phyloP scores from a whole-genome alignment of 2,888 invertebrate genomes.

The Augochlorella aurata region DNA sequence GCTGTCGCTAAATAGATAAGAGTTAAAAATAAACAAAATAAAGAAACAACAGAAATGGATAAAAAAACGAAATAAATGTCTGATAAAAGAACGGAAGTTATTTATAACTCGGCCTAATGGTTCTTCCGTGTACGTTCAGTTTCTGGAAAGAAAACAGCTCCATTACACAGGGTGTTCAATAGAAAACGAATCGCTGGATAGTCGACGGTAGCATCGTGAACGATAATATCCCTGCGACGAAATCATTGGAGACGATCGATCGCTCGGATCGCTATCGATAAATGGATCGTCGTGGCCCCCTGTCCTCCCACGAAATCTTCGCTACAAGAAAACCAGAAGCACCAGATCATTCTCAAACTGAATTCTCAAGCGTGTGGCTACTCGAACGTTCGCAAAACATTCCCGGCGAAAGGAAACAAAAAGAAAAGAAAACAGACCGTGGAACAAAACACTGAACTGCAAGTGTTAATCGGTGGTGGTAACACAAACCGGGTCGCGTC shows the following conservation, averaged over 20 bases:
- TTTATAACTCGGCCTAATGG: too few species aligned
- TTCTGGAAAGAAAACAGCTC: background rate
- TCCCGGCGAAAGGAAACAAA: background rate
- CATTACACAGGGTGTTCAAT: background rate
- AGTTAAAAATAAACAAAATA: too few species aligned
- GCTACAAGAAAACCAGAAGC: constrained; percentile 1
- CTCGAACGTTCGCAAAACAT: constrained; percentile 16
- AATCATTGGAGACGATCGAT: background rate
- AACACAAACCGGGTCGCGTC: constrained; percentile 16
- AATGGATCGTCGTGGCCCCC: background rate
- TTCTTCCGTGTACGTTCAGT: background rate
- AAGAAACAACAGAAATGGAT: too few species aligned
- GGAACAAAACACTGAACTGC: background rate
- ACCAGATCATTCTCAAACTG: background rate
- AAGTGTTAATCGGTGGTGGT: constrained; percentile 17
- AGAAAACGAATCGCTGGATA: background rate
- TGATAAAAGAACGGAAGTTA: too few species aligned
- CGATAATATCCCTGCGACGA: background rate
- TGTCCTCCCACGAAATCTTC: background rate
- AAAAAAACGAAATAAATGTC: too few species aligned
- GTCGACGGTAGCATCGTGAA: background rate
- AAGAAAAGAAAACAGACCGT: background rate
- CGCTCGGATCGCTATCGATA: background rate
- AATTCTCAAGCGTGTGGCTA: constrained; percentile 11
- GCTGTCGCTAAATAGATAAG: too few species aligned